These are phyloP conservation scores for Austrolebias charrua DNA, from an alignment of 2,797 vertebrate genomes.

Conservation along the genomic window DNA sequence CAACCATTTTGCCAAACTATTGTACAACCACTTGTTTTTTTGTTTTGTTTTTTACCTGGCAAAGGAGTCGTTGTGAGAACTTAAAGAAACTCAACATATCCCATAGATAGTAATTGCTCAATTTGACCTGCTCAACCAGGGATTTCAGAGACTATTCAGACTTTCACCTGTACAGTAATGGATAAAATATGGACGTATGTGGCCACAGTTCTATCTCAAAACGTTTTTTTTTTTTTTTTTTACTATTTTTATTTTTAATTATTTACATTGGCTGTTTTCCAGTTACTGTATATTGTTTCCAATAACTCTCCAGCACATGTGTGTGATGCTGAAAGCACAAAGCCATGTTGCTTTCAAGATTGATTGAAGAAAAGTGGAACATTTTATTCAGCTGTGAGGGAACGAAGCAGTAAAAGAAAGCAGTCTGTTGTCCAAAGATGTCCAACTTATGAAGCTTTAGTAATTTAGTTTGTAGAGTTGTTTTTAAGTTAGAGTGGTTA, in stretches of 20 bases:
- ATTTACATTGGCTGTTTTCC: conserved; percentile 1
- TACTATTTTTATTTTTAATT: neutral
- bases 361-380: conserved; percentile 4
- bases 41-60: conserved; percentile 1
- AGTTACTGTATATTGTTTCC: conserved; percentile 3
- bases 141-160: conserved; percentile 8
- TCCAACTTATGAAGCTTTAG: too few relatives aligned
- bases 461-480: neutral
- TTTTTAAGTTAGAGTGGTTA: too few relatives aligned
- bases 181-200: conserved; percentile 10
- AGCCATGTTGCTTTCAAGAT: neutral
- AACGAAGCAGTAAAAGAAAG: neutral
- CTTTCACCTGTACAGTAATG: conserved; percentile 9
- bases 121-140: neutral
- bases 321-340: conserved; percentile 2
- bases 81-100: conserved; percentile 17
- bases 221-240: neutral
- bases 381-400: neutral
- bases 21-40: conserved; percentile 25
- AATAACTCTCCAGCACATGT: conserved; percentile 4
- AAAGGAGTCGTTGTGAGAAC: neutral
- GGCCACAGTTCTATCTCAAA: neutral
- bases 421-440: neutral
- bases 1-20: conserved; percentile 17
- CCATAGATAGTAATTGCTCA: conserved; percentile 23